Evolutionary conservation across 2,113 vertebrate genomes (phyloP).

Genomic region (Alethe diademata): DNA sequence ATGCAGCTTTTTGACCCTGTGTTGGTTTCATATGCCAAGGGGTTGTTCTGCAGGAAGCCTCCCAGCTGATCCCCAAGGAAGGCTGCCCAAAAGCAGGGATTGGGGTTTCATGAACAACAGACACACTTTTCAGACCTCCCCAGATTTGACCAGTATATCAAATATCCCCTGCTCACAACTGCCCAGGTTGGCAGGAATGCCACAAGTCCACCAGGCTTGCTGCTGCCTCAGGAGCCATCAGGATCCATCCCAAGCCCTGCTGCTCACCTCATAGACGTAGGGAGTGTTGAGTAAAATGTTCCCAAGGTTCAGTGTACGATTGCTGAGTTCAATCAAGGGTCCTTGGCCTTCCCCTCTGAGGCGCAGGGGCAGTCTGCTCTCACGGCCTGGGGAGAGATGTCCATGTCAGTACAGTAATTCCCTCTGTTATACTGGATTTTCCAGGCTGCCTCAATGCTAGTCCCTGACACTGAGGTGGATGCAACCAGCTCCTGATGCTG

Average conservation of each 20-base stretch:
- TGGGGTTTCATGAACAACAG: not conserved
- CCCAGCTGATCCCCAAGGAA: not conserved
- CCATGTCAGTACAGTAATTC: not conserved
- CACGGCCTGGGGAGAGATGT: constrained; percentile 72
- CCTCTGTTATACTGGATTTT: not conserved
- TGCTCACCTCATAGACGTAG: constrained; percentile 80
- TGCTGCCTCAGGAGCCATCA: not conserved
- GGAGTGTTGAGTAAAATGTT: constrained; percentile 74
- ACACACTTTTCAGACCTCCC: not conserved
- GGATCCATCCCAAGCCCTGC: not conserved
- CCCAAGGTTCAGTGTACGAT: constrained; percentile 74
- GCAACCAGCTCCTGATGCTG: not conserved
- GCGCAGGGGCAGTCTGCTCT: constrained; percentile 78
- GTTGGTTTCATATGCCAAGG: not conserved
- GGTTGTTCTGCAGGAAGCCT: not conserved
- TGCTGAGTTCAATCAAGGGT: constrained; percentile 77
- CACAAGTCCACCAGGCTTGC: not conserved
- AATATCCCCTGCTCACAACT: not conserved
- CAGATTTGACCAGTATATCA: accelerated
- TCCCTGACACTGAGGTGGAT: not conserved
- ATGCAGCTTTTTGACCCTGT: not conserved
- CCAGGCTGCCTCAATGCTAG: not conserved
- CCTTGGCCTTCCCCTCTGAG: constrained; percentile 83
- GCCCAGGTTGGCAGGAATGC: not conserved
- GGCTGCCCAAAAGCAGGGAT: not conserved